A percentile compares a stretch with the other conserved stretches of the same genome.
Conservation (phyloP, 92 coral and sea anemone genomes). For the Siderastrea siderea region DNA sequence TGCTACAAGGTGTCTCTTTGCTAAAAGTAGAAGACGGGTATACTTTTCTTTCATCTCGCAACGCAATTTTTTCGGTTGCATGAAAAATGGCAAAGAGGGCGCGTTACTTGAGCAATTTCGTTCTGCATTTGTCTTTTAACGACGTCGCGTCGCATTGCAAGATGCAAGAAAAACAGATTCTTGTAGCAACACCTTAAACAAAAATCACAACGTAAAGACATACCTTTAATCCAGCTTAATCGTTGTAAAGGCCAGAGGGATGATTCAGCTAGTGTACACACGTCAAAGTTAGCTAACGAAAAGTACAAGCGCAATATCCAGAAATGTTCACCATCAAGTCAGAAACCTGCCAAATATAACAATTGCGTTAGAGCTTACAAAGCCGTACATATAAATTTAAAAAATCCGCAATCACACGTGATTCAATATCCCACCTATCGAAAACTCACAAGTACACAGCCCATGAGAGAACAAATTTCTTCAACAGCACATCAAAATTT, state of each 20-base stretch:
- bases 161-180: not conserved
- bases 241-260: not conserved
- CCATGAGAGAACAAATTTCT: not conserved
- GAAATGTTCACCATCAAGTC: not conserved
- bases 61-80: too few relatives aligned
- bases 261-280: not conserved
- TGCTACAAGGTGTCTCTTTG: too few relatives aligned
- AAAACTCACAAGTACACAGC: not conserved
- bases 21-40: too few relatives aligned
- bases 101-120: too few relatives aligned
- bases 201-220: too few relatives aligned
- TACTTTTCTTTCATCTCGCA: too few relatives aligned
- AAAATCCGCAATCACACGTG: not conserved
- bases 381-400: not conserved
- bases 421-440: too few relatives aligned
- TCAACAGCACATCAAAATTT: too few relatives aligned
- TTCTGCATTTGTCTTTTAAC: too few relatives aligned
- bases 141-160: not conserved
- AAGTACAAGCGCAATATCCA: not conserved
- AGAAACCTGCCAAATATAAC: constrained; percentile 2
- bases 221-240: not conserved
- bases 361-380: not conserved
- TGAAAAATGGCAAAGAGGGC: too few relatives aligned
- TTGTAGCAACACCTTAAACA: too few relatives aligned
- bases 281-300: not conserved